Conservation (phyloP, 2,888 invertebrate genomes). For the Aphidoletes aphidimyza region DNA sequence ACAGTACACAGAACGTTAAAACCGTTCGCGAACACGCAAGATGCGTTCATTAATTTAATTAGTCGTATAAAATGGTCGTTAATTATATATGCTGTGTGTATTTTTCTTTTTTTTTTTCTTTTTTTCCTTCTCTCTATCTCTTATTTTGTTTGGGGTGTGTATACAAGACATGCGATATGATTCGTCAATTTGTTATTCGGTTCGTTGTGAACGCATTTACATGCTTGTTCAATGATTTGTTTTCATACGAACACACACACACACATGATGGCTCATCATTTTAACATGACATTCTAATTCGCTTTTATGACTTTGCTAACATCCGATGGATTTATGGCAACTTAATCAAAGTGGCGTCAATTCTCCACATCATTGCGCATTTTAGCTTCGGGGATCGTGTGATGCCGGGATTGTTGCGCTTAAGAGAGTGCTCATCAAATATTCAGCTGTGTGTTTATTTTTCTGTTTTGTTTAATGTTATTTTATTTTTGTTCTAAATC, state of each 20-base stretch:
- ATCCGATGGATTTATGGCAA: background rate
- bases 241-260: too few relatives aligned
- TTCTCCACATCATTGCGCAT: background rate
- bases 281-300: slow-evolving; percentile 28
- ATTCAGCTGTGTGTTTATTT: too few relatives aligned
- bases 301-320: slow-evolving; percentile 5
- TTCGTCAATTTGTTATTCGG: background rate
- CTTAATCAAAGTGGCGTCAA: background rate
- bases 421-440: too few relatives aligned
- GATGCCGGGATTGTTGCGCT: too few relatives aligned
- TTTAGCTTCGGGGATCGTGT: too few relatives aligned
- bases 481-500: too few relatives aligned
- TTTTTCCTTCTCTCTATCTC: background rate
- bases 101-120: too few relatives aligned
- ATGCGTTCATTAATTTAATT: slow-evolving; percentile 26
- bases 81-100: background rate
- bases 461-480: too few relatives aligned
- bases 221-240: background rate
- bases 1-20: background rate
- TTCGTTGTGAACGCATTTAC: background rate
- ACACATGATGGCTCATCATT: too few relatives aligned
- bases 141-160: background rate
- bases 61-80: slow-evolving; percentile 31
- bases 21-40: background rate
- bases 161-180: background rate